These are phyloP conservation scores for Lycophotia porphyrea DNA, from an alignment of 2,888 invertebrate species.

Conservation along the genomic window DNA sequence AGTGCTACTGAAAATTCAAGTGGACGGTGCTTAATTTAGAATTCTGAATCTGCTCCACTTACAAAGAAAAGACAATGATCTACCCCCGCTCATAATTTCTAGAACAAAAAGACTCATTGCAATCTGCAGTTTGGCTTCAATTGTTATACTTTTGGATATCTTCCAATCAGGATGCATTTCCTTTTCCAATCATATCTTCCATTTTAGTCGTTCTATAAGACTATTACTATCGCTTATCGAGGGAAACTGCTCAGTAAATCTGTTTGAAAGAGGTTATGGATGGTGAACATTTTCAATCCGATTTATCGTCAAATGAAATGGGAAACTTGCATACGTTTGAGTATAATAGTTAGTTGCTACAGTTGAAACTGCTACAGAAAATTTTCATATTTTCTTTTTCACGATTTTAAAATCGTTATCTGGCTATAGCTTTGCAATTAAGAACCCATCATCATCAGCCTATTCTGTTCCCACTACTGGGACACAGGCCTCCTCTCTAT, in stretches of 20 bases:
- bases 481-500: no score
- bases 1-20: slow-evolving; percentile 5
- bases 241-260: slow-evolving; percentile 51
- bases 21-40: slow-evolving; percentile 7
- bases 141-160: slow-evolving; percentile 53
- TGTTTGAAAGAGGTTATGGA: slow-evolving; percentile 25
- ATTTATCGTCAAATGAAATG: slow-evolving; percentile 47
- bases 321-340: slow-evolving; percentile 26
- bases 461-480: no score
- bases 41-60: slow-evolving; percentile 19
- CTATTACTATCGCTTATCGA: slow-evolving; percentile 37
- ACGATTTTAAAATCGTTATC: neutral
- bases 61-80: slow-evolving; percentile 14
- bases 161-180: slow-evolving; percentile 57
- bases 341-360: slow-evolving; percentile 20
- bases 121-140: slow-evolving; percentile 56
- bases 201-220: slow-evolving; percentile 42
- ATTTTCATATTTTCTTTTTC: neutral
- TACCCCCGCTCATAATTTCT: slow-evolving; percentile 13
- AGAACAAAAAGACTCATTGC: slow-evolving; percentile 40
- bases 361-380: neutral
- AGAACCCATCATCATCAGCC: no score
- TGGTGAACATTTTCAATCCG: slow-evolving; percentile 32
- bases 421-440: neutral
- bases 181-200: slow-evolving; percentile 49